Conservation (phyloP, 2,797 vertebrate species). For the Epinephelus malabaricus region DNA sequence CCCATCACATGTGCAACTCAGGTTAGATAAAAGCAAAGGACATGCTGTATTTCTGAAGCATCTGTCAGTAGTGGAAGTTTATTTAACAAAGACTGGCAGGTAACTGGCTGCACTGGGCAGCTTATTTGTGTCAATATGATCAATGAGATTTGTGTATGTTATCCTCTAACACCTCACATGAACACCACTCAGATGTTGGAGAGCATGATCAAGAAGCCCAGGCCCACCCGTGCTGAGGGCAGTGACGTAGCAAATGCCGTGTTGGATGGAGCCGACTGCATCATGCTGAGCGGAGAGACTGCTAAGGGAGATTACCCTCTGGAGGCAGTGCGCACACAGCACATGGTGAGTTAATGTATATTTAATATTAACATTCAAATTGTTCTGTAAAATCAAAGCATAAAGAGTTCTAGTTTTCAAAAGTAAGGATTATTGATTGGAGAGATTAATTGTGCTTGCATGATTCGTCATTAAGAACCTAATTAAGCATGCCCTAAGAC, state of each 20-base stretch:
- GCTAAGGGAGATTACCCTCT: constrained; percentile 98
- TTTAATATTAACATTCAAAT: neutral
- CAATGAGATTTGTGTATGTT: neutral
- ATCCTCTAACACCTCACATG: neutral
- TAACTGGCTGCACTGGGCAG: neutral
- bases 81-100: neutral
- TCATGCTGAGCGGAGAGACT: constrained; percentile 97
- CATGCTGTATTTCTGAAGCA: neutral
- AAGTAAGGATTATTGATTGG: neutral
- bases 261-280: constrained; percentile 93
- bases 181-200: constrained; percentile 92
- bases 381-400: neutral
- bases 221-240: constrained; percentile 95
- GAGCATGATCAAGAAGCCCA: constrained; percentile 99
- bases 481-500: neutral
- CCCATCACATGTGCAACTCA: constrained; percentile 98
- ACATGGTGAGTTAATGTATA: constrained; percentile 87
- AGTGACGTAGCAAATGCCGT: constrained; percentile 94
- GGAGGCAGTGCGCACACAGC: constrained; percentile 97
- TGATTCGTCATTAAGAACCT: constrained; percentile 7
- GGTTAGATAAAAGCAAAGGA: constrained; percentile 77
- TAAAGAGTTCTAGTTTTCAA: neutral
- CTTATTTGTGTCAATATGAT: neutral
- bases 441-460: neutral
- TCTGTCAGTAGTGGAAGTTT: neutral